Percentiles rank a stretch among this genome's conserved stretches.
Conservation (phyloP, 2,797 vertebrate species). For the Pseudochirops cupreus region DNA sequence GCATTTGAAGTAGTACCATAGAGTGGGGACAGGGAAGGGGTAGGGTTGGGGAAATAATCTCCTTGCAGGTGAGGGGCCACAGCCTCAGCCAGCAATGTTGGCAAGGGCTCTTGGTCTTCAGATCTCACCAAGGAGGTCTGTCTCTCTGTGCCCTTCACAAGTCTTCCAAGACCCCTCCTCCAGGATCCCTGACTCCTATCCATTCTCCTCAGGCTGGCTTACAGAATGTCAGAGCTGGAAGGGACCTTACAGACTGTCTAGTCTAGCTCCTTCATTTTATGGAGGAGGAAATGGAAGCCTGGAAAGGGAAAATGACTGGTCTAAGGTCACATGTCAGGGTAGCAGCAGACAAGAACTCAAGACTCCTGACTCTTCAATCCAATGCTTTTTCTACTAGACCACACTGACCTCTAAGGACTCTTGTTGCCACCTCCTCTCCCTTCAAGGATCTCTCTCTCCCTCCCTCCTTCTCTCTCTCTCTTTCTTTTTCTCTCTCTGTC, state of each 20-base stretch:
- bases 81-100: conserved; percentile 27
- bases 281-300: neutral
- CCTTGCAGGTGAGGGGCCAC: conserved; percentile 45
- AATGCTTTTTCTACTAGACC: neutral
- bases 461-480: too few species aligned
- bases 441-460: neutral
- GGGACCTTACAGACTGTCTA: neutral
- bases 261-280: conserved; percentile 9
- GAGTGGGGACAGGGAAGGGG: conserved; percentile 60
- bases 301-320: neutral
- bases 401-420: neutral
- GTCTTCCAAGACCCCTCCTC: conserved; percentile 46
- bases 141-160: conserved; percentile 54
- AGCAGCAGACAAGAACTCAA: neutral
- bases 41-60: conserved; percentile 23
- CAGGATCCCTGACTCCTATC: neutral
- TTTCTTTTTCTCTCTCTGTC: too few species aligned
- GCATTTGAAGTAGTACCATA: conserved; percentile 65
- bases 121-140: conserved; percentile 69
- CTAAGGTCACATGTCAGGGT: neutral
- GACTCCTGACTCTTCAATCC: neutral
- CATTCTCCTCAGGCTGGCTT: neutral
- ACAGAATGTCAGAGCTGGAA: neutral
- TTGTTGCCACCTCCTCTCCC: neutral
- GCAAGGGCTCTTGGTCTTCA: conserved; percentile 44